Conservation (phyloP, 2,797 vertebrate species). For the Rhincodon typus region DNA sequence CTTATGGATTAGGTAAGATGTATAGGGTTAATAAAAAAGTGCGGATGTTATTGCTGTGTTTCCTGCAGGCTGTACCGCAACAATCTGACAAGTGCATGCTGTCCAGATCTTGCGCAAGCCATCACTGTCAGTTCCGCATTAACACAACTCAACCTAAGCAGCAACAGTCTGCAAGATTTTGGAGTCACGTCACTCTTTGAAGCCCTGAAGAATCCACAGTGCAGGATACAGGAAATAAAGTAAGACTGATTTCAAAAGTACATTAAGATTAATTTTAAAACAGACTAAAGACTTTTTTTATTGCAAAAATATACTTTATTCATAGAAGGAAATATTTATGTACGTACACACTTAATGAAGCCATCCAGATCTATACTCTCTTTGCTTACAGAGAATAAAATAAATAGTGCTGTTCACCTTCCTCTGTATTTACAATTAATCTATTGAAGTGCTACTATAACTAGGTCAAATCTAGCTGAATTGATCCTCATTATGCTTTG, state of each 20-base stretch:
- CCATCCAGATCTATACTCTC: too few species aligned
- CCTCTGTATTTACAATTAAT: too few species aligned
- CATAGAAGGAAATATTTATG: too few species aligned
- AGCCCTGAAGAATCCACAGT: background rate
- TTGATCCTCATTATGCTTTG: too few species aligned
- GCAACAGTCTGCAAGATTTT: constrained; percentile 13
- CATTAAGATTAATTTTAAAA: background rate
- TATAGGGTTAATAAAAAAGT: background rate
- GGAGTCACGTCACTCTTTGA: background rate
- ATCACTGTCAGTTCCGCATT: constrained; percentile 1
- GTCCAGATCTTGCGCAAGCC: constrained; percentile 17
- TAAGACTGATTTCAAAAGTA: background rate
- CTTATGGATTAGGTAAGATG: background rate
- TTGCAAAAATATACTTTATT: too few species aligned
- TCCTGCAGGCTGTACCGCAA: constrained; percentile 25
- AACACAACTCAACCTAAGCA: background rate
- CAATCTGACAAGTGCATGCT: background rate
- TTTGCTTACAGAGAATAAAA: too few species aligned
- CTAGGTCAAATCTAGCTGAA: too few species aligned
- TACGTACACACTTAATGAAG: too few species aligned
- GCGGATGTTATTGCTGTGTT: background rate
- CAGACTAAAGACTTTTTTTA: too few species aligned
- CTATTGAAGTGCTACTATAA: too few species aligned
- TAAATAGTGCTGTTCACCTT: too few species aligned
- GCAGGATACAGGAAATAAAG: background rate